phyloP scores from a whole-genome alignment of 2,113 vertebrate species.

The Thunnus maccoyii region DNA sequence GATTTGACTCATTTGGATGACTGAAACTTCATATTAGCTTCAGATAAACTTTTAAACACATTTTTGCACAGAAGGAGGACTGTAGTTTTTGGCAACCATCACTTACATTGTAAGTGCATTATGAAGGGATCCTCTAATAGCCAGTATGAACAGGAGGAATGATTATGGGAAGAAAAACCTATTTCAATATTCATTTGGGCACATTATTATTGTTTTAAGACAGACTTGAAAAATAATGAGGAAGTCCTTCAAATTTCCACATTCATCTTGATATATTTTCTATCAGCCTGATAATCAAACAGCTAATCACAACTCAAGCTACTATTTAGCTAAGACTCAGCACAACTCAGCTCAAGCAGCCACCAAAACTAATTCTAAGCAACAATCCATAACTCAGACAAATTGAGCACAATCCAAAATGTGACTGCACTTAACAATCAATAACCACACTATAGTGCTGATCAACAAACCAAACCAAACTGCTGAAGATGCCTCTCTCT shows the following conservation, averaged over 20 bases:
- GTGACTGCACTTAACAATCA: conserved; percentile 11
- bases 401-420: conserved; percentile 4
- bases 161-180: no score
- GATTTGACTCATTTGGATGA: no score
- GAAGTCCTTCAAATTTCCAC: background rate
- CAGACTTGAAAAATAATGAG: no score
- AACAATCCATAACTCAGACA: conserved; percentile 18
- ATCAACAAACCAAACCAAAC: conserved; percentile 19
- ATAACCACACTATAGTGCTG: conserved; percentile 28
- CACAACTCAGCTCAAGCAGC: conserved; percentile 2
- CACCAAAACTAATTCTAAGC: conserved; percentile 19
- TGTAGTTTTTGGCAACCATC: no score
- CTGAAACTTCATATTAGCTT: no score
- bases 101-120: no score
- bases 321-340: background rate
- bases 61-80: no score
- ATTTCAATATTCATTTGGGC: no score
- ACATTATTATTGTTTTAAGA: no score
- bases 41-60: no score
- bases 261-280: background rate
- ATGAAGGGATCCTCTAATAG: no score
- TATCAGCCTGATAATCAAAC: conserved; percentile 4
- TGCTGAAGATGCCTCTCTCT: background rate
- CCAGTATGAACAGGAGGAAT: no score
- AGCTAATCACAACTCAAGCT: background rate